Evolutionary conservation across 2,113 vertebrate species (phyloP).

Genomic region (Catharus minimus): DNA sequence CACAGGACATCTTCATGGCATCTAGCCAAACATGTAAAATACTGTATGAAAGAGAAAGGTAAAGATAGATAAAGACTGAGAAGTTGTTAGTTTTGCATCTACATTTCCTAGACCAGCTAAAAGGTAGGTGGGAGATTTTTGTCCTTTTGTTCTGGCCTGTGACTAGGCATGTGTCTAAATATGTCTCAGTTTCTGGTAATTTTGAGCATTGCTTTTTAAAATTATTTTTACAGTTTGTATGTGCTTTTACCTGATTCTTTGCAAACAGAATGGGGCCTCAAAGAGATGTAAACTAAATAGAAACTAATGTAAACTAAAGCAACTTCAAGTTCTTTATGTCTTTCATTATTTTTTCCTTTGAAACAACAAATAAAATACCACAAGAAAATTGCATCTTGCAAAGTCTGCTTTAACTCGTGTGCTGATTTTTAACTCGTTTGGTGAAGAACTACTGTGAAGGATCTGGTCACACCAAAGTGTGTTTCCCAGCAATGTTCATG

Average conservation of each 20-base stretch:
- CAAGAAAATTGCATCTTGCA: not conserved
- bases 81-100: not conserved
- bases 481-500: not conserved
- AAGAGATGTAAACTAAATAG: not conserved
- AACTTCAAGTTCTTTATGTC: not conserved
- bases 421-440: not conserved
- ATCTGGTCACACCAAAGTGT: not conserved
- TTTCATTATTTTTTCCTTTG: not conserved
- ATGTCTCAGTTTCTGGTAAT: not conserved
- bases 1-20: not conserved
- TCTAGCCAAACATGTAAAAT: not conserved
- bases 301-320: not conserved
- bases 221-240: not conserved
- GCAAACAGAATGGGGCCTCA: not conserved
- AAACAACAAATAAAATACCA: not conserved
- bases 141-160: not conserved
- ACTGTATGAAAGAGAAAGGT: not conserved
- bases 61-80: not conserved
- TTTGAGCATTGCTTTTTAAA: not conserved
- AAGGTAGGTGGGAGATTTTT: not conserved
- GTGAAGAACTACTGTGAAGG: not conserved
- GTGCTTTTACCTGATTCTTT: not conserved
- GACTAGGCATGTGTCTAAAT: not conserved
- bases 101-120: not conserved
- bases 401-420: not conserved